phyloP scores from a whole-genome alignment of 2,113 vertebrate species.

The Falco punctatus region DNA sequence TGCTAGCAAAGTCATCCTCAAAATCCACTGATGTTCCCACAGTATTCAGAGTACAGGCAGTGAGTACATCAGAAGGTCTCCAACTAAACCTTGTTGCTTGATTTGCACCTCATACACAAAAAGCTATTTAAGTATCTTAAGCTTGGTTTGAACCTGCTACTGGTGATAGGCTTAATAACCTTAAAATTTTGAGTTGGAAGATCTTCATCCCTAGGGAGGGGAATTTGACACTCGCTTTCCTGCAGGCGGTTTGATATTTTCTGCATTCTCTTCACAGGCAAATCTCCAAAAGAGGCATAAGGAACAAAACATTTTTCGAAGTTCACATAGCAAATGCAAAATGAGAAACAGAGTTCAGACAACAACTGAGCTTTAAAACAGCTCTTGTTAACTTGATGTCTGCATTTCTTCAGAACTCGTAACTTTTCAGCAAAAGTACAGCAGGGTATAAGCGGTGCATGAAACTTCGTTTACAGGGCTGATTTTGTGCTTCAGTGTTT shows the following conservation, averaged over 20 bases:
- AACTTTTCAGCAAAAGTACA: not conserved
- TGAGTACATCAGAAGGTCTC: not conserved
- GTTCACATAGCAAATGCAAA: not conserved
- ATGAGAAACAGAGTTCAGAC: slow-evolving; percentile 7
- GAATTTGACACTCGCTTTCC: not conserved
- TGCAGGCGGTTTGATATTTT: not conserved
- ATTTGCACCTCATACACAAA: not conserved
- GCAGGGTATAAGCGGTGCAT: not conserved
- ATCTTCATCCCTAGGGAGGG: not conserved
- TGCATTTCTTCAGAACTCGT: not conserved
- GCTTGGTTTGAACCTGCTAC: not conserved
- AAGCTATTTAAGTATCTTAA: not conserved
- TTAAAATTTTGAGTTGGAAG: not conserved
- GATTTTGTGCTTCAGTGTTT: not conserved
- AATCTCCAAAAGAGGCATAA: not conserved
- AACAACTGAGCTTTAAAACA: not conserved
- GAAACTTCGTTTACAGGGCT: not conserved
- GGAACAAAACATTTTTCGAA: slow-evolving; percentile 1
- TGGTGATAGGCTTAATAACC: not conserved
- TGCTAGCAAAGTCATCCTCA: not conserved
- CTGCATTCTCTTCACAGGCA: not conserved
- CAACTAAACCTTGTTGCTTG: not conserved
- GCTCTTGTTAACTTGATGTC: not conserved
- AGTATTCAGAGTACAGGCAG: not conserved
- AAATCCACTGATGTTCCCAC: not conserved